A percentile compares a stretch with the other conserved stretches of the same genome.
These are phyloP conservation scores for Melanotaenia parkinsoni DNA, from an alignment of 2,797 vertebrate genomes.

Conservation along the genomic window DNA sequence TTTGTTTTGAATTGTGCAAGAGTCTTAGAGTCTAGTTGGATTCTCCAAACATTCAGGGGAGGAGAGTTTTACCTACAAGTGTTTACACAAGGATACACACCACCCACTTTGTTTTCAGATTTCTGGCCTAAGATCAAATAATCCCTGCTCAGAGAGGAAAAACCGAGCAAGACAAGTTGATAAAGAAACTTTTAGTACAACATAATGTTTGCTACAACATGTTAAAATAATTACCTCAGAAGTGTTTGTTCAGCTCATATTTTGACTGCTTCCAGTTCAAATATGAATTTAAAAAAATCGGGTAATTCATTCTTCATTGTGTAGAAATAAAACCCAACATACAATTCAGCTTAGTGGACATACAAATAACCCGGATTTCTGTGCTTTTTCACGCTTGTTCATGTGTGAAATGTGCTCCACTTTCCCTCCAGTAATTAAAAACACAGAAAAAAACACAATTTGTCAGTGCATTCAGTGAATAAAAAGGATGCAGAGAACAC, in stretches of 20 bases:
- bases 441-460: slow-evolving; percentile 30
- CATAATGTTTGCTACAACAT: background rate
- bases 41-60: slow-evolving; percentile 18
- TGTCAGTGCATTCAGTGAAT: background rate
- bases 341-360: background rate
- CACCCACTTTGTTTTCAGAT: slow-evolving; percentile 53
- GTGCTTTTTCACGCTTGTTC: slow-evolving; percentile 21
- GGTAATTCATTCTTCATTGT: background rate
- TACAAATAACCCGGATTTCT: background rate
- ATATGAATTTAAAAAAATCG: background rate
- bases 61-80: slow-evolving; percentile 27
- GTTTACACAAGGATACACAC: slow-evolving; percentile 50
- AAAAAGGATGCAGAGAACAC: slow-evolving; percentile 12
- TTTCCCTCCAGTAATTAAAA: slow-evolving; percentile 44
- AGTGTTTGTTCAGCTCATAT: background rate
- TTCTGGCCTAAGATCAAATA: slow-evolving; percentile 56
- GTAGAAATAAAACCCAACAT: background rate
- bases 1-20: background rate
- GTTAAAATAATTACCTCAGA: background rate
- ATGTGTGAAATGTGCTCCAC: slow-evolving; percentile 74
- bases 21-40: background rate
- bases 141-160: slow-evolving; percentile 39
- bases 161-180: background rate
- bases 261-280: background rate
- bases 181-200: background rate